A percentile compares a stretch with the other conserved stretches of the same genome.
Evolutionary conservation across 2,888 invertebrate species (phyloP).

Genomic region (Himalopsyche anomala): DNA sequence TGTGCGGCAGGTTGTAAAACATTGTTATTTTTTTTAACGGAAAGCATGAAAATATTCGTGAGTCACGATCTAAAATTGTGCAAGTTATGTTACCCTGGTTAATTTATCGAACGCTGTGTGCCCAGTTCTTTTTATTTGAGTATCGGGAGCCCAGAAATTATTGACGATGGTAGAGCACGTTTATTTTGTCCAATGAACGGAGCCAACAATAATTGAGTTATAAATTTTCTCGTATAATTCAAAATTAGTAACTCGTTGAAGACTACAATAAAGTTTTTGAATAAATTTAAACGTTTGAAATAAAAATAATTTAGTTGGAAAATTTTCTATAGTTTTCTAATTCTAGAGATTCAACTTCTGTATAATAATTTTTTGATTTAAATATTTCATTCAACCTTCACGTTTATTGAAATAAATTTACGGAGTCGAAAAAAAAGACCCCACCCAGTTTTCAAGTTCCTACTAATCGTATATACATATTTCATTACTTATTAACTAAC

Average conservation of each 20-base stretch:
- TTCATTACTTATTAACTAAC: too few relatives aligned
- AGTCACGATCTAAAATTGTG: slow-evolving; percentile 64
- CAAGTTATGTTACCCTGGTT: slow-evolving; percentile 51
- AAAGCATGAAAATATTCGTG: slow-evolving; percentile 64
- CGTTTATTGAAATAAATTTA: not conserved
- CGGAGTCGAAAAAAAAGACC: too few relatives aligned
- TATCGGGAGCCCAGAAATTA: slow-evolving; percentile 30
- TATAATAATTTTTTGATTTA: not conserved
- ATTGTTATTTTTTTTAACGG: slow-evolving; percentile 56
- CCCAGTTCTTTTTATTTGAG: not conserved
- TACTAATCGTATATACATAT: too few relatives aligned
- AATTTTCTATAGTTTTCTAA: not conserved
- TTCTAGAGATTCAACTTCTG: not conserved
- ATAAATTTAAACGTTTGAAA: slow-evolving; percentile 17
- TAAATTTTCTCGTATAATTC: slow-evolving; percentile 24
- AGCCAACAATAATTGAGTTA: slow-evolving; percentile 33
- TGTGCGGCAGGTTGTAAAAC: slow-evolving; percentile 59
- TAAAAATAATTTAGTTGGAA: not conserved
- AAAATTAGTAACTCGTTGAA: slow-evolving; percentile 5
- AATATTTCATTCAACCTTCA: not conserved
- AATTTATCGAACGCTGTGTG: slow-evolving; percentile 50
- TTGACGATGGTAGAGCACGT: slow-evolving; percentile 16
- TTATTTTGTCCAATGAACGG: slow-evolving; percentile 7
- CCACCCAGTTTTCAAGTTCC: too few relatives aligned
- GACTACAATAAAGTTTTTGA: slow-evolving; percentile 2